Evolutionary conservation across 2,113 vertebrate genomes (phyloP), one percentile per base, ranked within the genome.

Genomic region (Engraulis encrasicolus): DNA sequence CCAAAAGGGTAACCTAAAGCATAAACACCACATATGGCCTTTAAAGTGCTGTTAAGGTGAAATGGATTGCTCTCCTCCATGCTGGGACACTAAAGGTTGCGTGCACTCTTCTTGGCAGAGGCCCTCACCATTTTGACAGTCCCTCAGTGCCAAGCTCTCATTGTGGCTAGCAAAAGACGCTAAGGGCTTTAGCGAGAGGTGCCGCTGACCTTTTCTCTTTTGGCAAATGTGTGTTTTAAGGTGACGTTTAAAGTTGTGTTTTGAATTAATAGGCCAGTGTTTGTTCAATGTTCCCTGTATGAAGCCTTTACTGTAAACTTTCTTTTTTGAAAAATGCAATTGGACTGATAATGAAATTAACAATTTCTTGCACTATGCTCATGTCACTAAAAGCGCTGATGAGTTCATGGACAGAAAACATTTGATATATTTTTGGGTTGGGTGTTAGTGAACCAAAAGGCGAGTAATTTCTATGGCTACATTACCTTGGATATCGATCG

Each of bases 81-180:
- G 88, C 87, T 90, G 83, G 85, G 90, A 91, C 91, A 94, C 90
- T 91, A 93, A 94, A 94, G 94, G 94, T 94, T 93, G 92, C 85
- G 85, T 83, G 86, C 91, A 86, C 91, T 88, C 90, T n/a, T 85
- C 87, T 80, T 90, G 86, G 90, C 90, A 91, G 85, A 86, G 87
- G 86, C 86, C 82, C 87, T 86, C 88, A 84, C 85, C 79, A 79
- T 91, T 90, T 89, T 94, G 93, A 94, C 93, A 94, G 91, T 90
- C 91, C 90, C 92, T 91, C 90, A 92, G 85, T 82, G 87, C 81
- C 54, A 54, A 52, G 85, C 91, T 87, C 86, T 88, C 88, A 84
- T 90, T 79, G 83, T 87, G 88, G 91, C 90, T 18, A 87, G 90
- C 88, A 81, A 87, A 89, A 88, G 85, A 80, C 81, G 45, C 84